Percentiles rank a stretch among this genome's conserved stretches.
These are phyloP conservation scores for Porites australiensis DNA, from an alignment of 64 coral and sea anemone genomes.

Conservation along the genomic window DNA sequence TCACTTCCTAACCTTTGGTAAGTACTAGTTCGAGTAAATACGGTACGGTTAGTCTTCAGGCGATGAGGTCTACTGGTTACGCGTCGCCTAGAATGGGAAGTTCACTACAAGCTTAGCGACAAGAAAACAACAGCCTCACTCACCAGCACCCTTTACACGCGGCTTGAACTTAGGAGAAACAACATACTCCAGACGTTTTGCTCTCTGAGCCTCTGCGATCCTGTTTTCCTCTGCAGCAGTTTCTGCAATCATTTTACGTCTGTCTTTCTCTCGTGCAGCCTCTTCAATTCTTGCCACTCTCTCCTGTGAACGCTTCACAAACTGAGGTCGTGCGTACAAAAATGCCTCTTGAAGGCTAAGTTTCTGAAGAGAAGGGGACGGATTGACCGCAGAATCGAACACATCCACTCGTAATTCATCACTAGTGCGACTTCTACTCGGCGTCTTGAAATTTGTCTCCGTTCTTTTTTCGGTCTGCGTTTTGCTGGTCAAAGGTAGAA, in stretches of 20 bases:
- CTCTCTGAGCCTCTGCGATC: not conserved
- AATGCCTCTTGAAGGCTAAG: constrained; percentile 94
- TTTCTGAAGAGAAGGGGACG: constrained; percentile 74
- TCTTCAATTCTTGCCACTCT: constrained; percentile 72
- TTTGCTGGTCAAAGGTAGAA: constrained; percentile 78
- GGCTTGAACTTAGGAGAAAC: not conserved
- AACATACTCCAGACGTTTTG: not conserved
- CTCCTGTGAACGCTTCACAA: constrained; percentile 82
- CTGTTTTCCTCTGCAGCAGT: constrained; percentile 14
- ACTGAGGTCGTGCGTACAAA: constrained; percentile 76
- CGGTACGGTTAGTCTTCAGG: no score
- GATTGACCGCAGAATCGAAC: constrained; percentile 51
- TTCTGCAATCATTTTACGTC: constrained; percentile 3
- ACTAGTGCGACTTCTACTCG: constrained; percentile 34
- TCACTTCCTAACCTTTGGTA: no score
- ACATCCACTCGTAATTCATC: constrained; percentile 58
- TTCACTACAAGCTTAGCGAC: not conserved
- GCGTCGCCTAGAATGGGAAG: no score
- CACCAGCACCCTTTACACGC: not conserved
- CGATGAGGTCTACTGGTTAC: no score
- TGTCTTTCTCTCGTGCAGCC: constrained; percentile 60
- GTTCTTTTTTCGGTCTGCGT: constrained; percentile 54
- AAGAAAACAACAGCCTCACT: not conserved
- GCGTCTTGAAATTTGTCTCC: not conserved
- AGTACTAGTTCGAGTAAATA: no score